Base-by-base conservation (phyloP, 2,797 vertebrate species). In the Buphagus erythrorhynchus region DNA sequence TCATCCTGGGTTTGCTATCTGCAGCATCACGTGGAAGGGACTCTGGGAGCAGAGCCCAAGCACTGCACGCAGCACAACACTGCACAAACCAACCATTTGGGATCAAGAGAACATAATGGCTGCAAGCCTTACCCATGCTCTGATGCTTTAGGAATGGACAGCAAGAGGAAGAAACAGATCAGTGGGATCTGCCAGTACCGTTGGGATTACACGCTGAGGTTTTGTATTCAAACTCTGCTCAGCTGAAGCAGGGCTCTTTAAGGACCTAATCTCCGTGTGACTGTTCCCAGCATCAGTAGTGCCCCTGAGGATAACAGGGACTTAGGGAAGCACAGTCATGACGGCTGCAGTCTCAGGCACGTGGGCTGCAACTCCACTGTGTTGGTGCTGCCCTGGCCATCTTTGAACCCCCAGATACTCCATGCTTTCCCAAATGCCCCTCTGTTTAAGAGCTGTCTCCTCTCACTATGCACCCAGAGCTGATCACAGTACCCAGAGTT, bases 231-330 rank as follows among this genome's bases (percentile, higher is more conserved):
- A 78, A 65, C 74, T 66, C 38, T 38, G 57, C 69, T 54, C 2
- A 0, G n/a, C 5, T 80, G 74, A 40, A 35, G 38, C 26, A 19
- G 71, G 74, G 84, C 65, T 69, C 92, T 97, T 93, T 84, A 86
- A 90, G 75, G 71, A 55, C 36, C 59, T 95, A 94, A 97, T 95
- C 96, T 90, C 93, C 29, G 33, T 89, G 95, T 74, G 95, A 95
- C 75, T 74, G 80, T 16, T 95, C 86, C 69, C 81, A 95, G 93
- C 72, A 40, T 6, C 72, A 80, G 61, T 58, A 10, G 0, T 88
- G 80, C 61, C 84, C 71, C 62, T 38, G 54, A 3, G 16, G 92
- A 86, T 90, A 91, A 91, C 16, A 40, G 26, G 51, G 66, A 26
- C 42, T 86, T 81, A 88, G 63, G 74, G 63, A 95, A 88, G 91